Percentiles rank a stretch among this genome's conserved stretches.
phyloP scores from a whole-genome alignment of 2,888 invertebrate species.

The Hemistola chrysoprasaria region DNA sequence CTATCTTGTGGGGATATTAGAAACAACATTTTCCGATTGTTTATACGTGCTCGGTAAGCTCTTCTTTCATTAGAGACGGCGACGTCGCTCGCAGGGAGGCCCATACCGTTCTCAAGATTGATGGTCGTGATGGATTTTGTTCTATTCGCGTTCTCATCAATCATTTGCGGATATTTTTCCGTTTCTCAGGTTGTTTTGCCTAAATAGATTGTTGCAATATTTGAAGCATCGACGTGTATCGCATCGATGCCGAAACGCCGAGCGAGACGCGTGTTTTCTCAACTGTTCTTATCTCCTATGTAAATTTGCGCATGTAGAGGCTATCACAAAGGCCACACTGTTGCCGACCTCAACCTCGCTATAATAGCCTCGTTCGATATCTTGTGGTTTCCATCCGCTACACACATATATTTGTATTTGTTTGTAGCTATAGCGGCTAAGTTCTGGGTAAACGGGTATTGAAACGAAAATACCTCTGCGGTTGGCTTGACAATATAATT shows the following conservation, averaged over 20 bases:
- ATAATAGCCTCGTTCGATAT: slow-evolving; percentile 36
- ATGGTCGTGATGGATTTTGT: slow-evolving; percentile 79
- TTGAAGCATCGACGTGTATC: slow-evolving; percentile 65
- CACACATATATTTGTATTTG: slow-evolving; percentile 8
- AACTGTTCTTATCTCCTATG: slow-evolving; percentile 27
- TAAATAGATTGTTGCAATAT: slow-evolving; percentile 75
- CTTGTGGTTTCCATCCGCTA: slow-evolving; percentile 35
- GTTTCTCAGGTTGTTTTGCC: slow-evolving; percentile 78
- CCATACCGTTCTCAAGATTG: slow-evolving; percentile 65
- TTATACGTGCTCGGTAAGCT: slow-evolving; percentile 77
- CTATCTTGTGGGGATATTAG: slow-evolving; percentile 72
- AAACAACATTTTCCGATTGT: slow-evolving; percentile 76
- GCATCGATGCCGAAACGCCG: slow-evolving; percentile 55
- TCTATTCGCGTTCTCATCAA: slow-evolving; percentile 80
- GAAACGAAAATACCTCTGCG: not conserved
- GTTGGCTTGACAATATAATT: no score
- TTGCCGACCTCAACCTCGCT: slow-evolving; percentile 33
- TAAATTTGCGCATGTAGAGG: slow-evolving; percentile 26
- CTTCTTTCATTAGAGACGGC: slow-evolving; percentile 77
- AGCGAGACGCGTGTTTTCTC: slow-evolving; percentile 21
- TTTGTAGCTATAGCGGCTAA: slow-evolving; percentile 18
- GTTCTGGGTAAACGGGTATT: slow-evolving; percentile 18
- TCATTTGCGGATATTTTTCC: slow-evolving; percentile 81
- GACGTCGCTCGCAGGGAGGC: slow-evolving; percentile 68
- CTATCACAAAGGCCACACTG: slow-evolving; percentile 33